Base-by-base conservation (phyloP, 2,113 vertebrate species). In the Junco hyemalis region DNA sequence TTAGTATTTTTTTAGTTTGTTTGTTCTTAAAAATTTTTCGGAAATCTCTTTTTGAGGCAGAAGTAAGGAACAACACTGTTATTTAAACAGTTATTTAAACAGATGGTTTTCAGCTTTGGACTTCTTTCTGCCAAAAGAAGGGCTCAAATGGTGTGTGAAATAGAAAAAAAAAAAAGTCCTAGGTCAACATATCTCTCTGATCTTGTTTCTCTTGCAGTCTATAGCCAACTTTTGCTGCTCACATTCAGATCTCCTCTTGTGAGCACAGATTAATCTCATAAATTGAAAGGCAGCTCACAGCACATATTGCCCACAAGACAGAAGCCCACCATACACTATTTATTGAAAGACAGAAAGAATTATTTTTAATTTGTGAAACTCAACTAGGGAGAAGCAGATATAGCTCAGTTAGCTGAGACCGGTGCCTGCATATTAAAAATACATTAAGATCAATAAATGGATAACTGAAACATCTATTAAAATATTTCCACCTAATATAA, bases 381-480 rank as follows among this genome's bases (percentile, higher is more conserved):
- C 72, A 35, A 18, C 79, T 71, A 42, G 42, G 63, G 81, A 95
- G 89, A 95, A 93, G 68, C 64, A 92, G 91, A 84, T 90, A 92
- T 76, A 93, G 84, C 68, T 96, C 84, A 93, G 87, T 86, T 93
- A 96, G 79, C 70, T 82, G 72, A 90, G 60, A 92, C 44, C 0
- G 0, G 50, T 93, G 85, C 45, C 79, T 84, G 45, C 76, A 68
- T 96, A 95, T 95, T 97, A 91, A 92, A 95, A 96, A 95, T 95
- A 90, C 91, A 95, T 96, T 95, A 88, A 91, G 95, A 96, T 97
- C 95, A 95, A 96, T 97, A 94, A 96, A 93, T 78, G 92, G 92
- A 96, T 95, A 96, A 96, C 92, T 91, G 92, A 95, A 94, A 90
- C 61, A 69, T 79, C 74, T 92, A 93, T 96, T 96, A 86, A 93